Percentiles rank a stretch among this genome's conserved stretches.
Conservation (phyloP, 2,113 vertebrate genomes). For the Struthidea cinerea region DNA sequence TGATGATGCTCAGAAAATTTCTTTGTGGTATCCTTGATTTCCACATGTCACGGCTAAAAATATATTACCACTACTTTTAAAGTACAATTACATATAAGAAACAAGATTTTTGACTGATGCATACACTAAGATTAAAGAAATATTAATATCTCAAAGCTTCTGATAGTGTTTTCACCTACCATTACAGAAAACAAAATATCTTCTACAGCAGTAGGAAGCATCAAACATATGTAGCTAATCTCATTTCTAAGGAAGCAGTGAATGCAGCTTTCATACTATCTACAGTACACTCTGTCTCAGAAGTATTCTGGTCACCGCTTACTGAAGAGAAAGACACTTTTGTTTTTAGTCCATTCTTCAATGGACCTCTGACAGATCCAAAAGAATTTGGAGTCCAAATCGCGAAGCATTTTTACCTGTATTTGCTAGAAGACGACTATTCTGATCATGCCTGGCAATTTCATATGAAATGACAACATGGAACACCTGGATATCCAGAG, state of each 20-base stretch:
- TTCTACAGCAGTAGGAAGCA: background rate
- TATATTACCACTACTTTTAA: background rate
- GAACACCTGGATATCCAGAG: conserved; percentile 78
- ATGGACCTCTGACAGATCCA: background rate
- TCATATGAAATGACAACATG: conserved; percentile 85
- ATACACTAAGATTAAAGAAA: background rate
- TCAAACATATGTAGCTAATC: background rate
- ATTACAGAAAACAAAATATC: background rate
- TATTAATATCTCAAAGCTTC: background rate
- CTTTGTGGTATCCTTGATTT: background rate
- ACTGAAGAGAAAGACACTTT: background rate
- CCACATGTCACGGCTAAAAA: background rate
- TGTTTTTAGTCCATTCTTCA: background rate
- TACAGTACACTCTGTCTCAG: background rate
- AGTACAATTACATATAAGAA: background rate
- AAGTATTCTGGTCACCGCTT: background rate
- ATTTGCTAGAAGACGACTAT: conserved; percentile 80
- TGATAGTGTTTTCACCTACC: background rate
- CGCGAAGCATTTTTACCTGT: conserved; percentile 72
- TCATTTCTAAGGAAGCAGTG: background rate
- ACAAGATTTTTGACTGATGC: background rate
- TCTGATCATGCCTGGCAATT: conserved; percentile 69
- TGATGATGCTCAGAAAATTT: background rate
- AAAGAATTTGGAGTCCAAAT: background rate
- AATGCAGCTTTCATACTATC: background rate